Conservation (phyloP, 2,113 vertebrate species). For the Erythrocercus mccallii region DNA sequence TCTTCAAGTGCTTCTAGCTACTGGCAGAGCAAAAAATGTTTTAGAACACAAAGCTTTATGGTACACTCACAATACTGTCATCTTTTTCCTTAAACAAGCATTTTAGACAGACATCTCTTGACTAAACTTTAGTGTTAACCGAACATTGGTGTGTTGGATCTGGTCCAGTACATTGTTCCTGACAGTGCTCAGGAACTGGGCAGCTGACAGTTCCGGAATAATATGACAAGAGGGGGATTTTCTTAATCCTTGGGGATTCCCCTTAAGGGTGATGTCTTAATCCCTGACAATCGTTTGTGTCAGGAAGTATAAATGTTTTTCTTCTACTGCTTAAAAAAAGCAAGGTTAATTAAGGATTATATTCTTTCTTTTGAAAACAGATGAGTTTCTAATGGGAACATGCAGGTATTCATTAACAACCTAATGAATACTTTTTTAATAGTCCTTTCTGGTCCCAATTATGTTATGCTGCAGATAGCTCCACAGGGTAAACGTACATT, state of each 20-base stretch:
- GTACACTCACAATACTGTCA: neutral
- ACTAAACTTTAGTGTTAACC: neutral
- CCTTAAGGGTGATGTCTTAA: neutral
- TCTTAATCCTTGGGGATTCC: slow-evolving; percentile 31
- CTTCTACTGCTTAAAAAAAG: slow-evolving; percentile 7
- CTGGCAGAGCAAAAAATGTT: neutral
- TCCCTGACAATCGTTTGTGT: slow-evolving; percentile 25
- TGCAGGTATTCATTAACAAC: slow-evolving; percentile 25
- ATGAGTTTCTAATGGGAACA: slow-evolving; percentile 25
- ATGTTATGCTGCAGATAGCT: neutral
- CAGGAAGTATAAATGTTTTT: slow-evolving; percentile 22
- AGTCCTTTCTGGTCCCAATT: slow-evolving; percentile 1
- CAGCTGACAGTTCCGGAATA: neutral
- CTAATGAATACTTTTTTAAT: neutral
- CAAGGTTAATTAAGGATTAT: slow-evolving; percentile 12
- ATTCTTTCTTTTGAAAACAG: slow-evolving; percentile 9
- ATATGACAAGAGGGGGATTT: slow-evolving; percentile 16
- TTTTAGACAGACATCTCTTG: neutral
- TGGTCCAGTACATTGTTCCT: neutral
- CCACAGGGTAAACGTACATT: neutral
- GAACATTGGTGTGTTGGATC: neutral
- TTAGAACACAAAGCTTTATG: neutral
- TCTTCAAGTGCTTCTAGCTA: slow-evolving; percentile 11
- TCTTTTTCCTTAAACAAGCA: neutral
- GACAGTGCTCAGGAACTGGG: neutral